Base-by-base conservation (phyloP, 2,113 vertebrate genomes). In the Eleginops maclovinus region DNA sequence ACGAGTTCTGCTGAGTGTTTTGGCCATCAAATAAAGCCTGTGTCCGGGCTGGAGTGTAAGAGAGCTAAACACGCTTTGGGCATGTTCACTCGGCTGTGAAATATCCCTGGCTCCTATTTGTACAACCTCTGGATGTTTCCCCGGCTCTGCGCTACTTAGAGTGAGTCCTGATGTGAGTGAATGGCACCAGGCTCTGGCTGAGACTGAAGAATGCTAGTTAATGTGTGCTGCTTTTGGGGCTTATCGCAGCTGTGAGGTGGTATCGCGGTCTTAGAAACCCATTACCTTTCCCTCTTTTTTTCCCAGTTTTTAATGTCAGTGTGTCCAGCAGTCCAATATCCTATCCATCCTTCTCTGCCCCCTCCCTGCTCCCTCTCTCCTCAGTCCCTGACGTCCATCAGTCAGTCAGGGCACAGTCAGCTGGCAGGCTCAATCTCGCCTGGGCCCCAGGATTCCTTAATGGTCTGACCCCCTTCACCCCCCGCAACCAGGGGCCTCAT, bases 381-480 rank as follows among this genome's bases (percentile, higher is more conserved):
- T 58, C 28, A 22, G 62, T 64, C 77, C 70, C 10, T 31, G 69
- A 75, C 53, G 83, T 89, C 91, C 89, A 92, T 94, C 93, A 92
- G 88, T 93, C 92, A 90, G 87, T 87, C 86, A 75, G 74, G 73
- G 79, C 85, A 77, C 77, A 66, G 76, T 82, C 86, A 61, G 86
- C 71, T 91, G 92, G 88, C 91, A 92, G 90, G 84, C 84, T 93
- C 91, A 90, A 94, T 94, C 92, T 94, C 75, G 16, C 78, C 79
- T 80, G 86, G 31, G 87, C 86, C 85, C 72, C 73, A 83, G 89
- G 91, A 92, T 93, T 92, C 90, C 90, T 94, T 94, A 93, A 94
- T 94, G 90, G 93, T 87, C 90, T 93, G 93, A 94, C 89, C 92
- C 91, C 83, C 78, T 77, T 77, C 87, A 89, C 88, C 88, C 74